phyloP scores from a whole-genome alignment of 53 echinoderm and acorn worm genomes.

The Henricia sp. region DNA sequence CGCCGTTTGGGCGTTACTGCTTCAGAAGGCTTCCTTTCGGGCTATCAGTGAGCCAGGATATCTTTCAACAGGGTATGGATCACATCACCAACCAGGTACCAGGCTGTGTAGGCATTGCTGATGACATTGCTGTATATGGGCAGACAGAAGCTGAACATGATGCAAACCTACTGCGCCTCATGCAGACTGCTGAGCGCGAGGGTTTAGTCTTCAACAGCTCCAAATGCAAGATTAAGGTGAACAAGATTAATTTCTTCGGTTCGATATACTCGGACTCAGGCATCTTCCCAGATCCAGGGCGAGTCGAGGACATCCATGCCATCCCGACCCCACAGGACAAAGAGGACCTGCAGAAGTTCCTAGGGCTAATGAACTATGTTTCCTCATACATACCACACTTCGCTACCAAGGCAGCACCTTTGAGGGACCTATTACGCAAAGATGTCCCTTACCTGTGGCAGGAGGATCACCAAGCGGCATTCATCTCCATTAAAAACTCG shows the following conservation, averaged over 20 bases:
- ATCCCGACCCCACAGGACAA: constrained; percentile 79
- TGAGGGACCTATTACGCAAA: constrained; percentile 63
- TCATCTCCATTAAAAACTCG: constrained; percentile 12
- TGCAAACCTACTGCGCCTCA: constrained; percentile 13
- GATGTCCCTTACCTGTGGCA: constrained; percentile 62
- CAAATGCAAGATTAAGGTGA: constrained; percentile 41
- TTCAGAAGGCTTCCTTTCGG: constrained; percentile 61
- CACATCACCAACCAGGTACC: constrained; percentile 3
- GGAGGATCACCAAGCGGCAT: constrained; percentile 53
- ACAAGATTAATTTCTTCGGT: constrained; percentile 57
- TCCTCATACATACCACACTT: constrained; percentile 58
- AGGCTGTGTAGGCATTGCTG: constrained; percentile 41
- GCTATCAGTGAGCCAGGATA: constrained; percentile 24
- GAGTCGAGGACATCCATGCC: constrained; percentile 55
- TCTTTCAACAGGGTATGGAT: constrained; percentile 48
- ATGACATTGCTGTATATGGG: constrained; percentile 34
- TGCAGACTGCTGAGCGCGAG: constrained; percentile 24
- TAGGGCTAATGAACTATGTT: constrained; percentile 62
- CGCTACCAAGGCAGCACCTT: constrained; percentile 39
- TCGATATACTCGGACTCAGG: constrained; percentile 45
- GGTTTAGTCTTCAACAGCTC: constrained; percentile 46
- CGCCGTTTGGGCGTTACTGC: constrained; percentile 58
- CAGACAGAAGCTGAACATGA: constrained; percentile 50
- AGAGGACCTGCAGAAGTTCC: constrained; percentile 71
- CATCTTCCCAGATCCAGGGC: constrained; percentile 57